phyloP scores from a whole-genome alignment of 2,113 vertebrate genomes.

The Marmota flaviventris region DNA sequence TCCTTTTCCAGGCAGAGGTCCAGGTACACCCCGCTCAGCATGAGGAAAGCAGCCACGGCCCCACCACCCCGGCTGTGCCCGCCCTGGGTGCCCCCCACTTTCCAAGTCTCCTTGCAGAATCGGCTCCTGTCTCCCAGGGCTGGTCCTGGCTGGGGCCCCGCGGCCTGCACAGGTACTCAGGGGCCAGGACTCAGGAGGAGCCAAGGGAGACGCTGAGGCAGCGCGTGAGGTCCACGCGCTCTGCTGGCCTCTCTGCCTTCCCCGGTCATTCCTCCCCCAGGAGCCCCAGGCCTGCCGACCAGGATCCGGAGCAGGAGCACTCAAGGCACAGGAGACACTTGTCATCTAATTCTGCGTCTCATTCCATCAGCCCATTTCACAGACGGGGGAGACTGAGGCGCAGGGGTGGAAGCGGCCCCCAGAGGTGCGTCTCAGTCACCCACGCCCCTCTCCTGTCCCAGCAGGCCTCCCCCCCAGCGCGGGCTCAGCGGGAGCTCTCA shows the following conservation, averaged over 20 bases:
- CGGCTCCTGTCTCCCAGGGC: fast-evolving
- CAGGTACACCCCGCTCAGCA: background rate
- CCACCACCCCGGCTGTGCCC: too few species aligned
- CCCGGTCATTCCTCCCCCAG: background rate
- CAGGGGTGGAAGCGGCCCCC: too few species aligned
- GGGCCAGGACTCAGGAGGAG: background rate
- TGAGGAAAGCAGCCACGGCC: background rate
- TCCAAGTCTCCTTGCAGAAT: background rate
- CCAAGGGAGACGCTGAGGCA: background rate
- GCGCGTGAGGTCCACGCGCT: background rate
- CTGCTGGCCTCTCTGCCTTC: background rate
- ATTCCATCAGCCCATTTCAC: background rate
- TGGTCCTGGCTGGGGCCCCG: too few species aligned
- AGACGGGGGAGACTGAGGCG: background rate
- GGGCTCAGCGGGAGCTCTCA: background rate
- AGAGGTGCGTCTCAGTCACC: background rate
- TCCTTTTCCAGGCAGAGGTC: fast-evolving
- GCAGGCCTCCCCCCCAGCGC: too few species aligned
- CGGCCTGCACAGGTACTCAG: background rate
- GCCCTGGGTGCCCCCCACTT: background rate
- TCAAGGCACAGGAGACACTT: fast-evolving
- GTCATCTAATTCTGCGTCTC: too few species aligned
- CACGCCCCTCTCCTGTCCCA: background rate
- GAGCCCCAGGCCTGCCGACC: background rate
- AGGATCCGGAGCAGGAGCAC: background rate